Conservation (phyloP, 2,797 vertebrate species). For the Tamandua tetradactyla region DNA sequence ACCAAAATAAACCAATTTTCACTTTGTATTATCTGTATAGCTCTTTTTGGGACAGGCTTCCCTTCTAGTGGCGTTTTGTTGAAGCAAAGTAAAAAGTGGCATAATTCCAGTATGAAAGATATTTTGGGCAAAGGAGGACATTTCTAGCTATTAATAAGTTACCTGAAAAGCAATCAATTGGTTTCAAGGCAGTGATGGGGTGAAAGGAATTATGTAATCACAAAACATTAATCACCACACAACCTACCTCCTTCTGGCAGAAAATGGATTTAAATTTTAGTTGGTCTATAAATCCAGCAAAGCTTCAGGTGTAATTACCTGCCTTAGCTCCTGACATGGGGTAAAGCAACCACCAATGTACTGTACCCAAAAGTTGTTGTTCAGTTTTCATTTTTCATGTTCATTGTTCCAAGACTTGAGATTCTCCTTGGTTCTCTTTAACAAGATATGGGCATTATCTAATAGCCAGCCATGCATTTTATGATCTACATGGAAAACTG, state of each 20-base stretch:
- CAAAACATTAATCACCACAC: neutral
- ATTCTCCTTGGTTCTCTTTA: neutral
- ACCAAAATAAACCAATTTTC: constrained; percentile 38
- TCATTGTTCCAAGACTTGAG: neutral
- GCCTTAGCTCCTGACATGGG: neutral
- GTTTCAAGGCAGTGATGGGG: neutral
- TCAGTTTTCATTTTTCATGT: constrained; percentile 7
- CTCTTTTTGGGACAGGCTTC: neutral
- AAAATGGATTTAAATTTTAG: neutral
- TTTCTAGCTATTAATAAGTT: neutral
- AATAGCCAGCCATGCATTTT: neutral
- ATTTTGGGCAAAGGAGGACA: neutral
- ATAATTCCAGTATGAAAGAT: neutral
- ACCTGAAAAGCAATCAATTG: neutral
- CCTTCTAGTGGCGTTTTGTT: neutral
- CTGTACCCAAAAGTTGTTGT: neutral
- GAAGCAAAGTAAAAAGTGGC: constrained; percentile 15
- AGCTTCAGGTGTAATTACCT: neutral
- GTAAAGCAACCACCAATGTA: neutral
- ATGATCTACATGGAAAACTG: neutral
- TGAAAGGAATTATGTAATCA: neutral
- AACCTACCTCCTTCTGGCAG: constrained; percentile 4
- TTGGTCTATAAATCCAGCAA: neutral
- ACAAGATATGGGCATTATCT: neutral
- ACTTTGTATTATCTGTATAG: neutral